A percentile compares a stretch with the other conserved stretches of the same genome.
Evolutionary conservation across 2,888 invertebrate species (phyloP).

Genomic region (Psylliodes chrysocephalus): DNA sequence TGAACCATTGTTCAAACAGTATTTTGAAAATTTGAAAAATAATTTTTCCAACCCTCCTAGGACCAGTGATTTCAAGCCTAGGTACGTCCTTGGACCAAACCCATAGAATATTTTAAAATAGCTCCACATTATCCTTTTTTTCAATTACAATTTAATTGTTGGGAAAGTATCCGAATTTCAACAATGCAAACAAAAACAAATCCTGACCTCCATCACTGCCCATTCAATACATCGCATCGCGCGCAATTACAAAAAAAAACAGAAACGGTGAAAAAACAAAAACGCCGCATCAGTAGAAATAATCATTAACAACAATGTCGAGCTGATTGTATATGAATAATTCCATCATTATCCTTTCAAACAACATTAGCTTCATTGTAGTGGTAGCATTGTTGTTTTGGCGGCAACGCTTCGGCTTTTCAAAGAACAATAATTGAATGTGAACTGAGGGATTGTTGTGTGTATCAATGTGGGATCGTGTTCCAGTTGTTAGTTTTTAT

Average conservation of each 20-base stretch:
- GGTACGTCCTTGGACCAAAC: no score
- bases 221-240: conserved; percentile 6
- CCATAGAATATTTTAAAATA: no score
- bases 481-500: conserved; percentile 28
- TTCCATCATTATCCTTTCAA: conserved; percentile 56
- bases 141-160: not conserved
- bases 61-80: no score
- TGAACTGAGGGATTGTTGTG: conserved; percentile 36
- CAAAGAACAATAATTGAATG: conserved; percentile 49
- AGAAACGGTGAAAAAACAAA: conserved; percentile 43
- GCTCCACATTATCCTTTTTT: not conserved
- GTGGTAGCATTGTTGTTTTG: conserved; percentile 46
- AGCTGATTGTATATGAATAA: conserved; percentile 56
- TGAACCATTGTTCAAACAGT: no score
- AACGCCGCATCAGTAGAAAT: conserved; percentile 54
- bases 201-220: conserved; percentile 15
- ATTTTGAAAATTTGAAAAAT: no score
- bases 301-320: conserved; percentile 53
- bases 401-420: conserved; percentile 41
- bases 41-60: no score
- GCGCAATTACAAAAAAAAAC: conserved; percentile 12
- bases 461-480: conserved; percentile 41
- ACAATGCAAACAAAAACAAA: conserved; percentile 2
- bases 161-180: conserved; percentile 8
- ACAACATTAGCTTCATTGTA: conserved; percentile 57